Conservation (phyloP, 2,113 vertebrate genomes). For the Hirundichthys speculiger region DNA sequence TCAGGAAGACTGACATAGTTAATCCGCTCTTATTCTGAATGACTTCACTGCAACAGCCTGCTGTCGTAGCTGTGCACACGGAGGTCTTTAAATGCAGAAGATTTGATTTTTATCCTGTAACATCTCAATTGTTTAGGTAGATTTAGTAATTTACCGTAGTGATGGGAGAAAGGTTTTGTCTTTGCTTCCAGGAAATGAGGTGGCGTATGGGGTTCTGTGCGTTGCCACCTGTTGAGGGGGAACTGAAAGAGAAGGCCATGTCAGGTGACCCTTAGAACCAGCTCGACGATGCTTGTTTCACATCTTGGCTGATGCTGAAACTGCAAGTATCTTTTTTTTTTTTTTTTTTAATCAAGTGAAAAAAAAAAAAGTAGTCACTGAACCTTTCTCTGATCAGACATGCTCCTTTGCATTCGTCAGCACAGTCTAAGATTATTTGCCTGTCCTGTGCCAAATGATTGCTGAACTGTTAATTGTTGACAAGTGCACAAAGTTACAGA, state of each 20-base stretch:
- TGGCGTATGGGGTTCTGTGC: neutral
- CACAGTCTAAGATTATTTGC: no score
- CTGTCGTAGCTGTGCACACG: neutral
- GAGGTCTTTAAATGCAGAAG: no score
- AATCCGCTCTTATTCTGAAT: neutral
- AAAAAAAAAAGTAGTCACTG: conserved; percentile 2
- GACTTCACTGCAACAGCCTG: neutral
- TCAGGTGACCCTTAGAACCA: neutral
- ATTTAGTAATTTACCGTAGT: no score
- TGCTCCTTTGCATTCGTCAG: no score
- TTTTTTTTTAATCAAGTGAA: neutral
- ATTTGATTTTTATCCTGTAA: no score
- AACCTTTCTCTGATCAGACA: neutral
- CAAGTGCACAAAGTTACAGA: no score
- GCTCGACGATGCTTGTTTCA: neutral
- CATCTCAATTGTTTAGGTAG: no score
- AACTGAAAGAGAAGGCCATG: neutral
- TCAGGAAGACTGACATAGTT: conserved; percentile 19
- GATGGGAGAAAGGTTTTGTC: no score
- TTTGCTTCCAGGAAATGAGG: neutral
- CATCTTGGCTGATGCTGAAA: conserved; percentile 14
- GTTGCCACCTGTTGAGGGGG: neutral
- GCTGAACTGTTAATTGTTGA: no score
- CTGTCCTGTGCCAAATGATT: no score
- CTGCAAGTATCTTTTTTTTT: neutral